A percentile compares a stretch with the other conserved stretches of the same genome.
phyloP scores from a whole-genome alignment of 2,888 invertebrate genomes.

The Sminthurides aquaticus region DNA sequence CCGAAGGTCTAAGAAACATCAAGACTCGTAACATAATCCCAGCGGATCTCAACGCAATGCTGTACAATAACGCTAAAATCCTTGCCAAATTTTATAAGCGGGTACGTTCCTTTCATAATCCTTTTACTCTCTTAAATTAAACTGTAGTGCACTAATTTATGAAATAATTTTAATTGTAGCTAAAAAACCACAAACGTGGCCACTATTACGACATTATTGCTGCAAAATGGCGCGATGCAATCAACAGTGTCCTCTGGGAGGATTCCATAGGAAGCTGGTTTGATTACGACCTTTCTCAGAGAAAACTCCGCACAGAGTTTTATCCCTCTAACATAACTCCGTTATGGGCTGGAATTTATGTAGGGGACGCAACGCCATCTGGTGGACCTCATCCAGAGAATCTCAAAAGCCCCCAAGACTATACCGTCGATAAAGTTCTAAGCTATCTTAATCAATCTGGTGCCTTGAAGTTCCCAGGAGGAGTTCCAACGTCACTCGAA shows the following conservation, averaged over 20 bases:
- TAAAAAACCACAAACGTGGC: conserved; percentile 26
- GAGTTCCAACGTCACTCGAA: conserved; percentile 69
- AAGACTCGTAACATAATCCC: conserved; percentile 64
- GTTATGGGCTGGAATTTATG: conserved; percentile 56
- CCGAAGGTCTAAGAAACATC: conserved; percentile 53
- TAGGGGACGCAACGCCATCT: neutral
- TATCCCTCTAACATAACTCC: conserved; percentile 67
- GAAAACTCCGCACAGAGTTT: conserved; percentile 58
- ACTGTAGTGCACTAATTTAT: neutral
- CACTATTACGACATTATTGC: conserved; percentile 26
- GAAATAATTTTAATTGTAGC: conserved; percentile 29
- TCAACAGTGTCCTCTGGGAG: conserved; percentile 50
- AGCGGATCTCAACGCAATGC: conserved; percentile 72
- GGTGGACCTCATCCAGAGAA: neutral
- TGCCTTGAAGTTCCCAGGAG: conserved; percentile 59
- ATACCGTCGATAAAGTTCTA: conserved; percentile 13
- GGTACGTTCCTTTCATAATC: conserved; percentile 4
- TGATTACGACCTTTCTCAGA: conserved; percentile 61
- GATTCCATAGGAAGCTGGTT: conserved; percentile 62
- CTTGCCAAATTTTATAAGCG: conserved; percentile 8
- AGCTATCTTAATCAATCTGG: conserved; percentile 63
- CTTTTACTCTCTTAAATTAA: neutral
- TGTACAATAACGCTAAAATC: conserved; percentile 49
- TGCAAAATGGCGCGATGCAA: conserved; percentile 41
- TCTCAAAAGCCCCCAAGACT: neutral